phyloP scores from a whole-genome alignment of 2,113 vertebrate genomes.

The Sciurus niger region DNA sequence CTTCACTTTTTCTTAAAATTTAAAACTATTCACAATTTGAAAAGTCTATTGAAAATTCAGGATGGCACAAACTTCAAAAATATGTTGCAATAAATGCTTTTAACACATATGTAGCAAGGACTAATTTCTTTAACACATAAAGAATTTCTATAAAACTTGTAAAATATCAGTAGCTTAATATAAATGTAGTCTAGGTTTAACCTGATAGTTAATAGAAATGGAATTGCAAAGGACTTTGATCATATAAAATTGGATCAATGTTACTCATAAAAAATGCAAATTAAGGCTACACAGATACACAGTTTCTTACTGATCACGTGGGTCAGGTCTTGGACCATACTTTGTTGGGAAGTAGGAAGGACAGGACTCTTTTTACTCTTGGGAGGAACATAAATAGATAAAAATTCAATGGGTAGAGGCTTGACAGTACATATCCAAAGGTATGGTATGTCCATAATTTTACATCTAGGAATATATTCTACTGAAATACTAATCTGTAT shows the following conservation, averaged over 20 bases:
- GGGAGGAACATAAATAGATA: not conserved
- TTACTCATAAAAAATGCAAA: slow-evolving; percentile 23
- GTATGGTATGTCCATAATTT: not conserved
- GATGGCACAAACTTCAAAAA: not conserved
- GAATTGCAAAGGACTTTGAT: not conserved
- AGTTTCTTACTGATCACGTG: not conserved
- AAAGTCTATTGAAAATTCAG: not conserved
- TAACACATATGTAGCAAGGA: not conserved
- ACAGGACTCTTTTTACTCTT: not conserved
- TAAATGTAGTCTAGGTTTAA: not conserved
- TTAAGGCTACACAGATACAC: not conserved
- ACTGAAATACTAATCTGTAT: not conserved
- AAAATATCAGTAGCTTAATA: slow-evolving; percentile 8
- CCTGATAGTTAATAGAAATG: slow-evolving; percentile 34
- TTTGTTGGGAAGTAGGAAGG: not conserved
- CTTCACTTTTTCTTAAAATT: not conserved
- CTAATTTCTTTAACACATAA: slow-evolving; percentile 44
- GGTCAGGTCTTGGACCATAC: not conserved
- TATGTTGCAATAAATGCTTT: not conserved
- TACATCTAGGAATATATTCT: slow-evolving; percentile 19
- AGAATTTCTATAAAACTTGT: slow-evolving; percentile 7
- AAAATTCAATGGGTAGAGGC: not conserved
- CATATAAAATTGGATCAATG: not conserved
- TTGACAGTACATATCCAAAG: not conserved
- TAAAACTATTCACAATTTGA: slow-evolving; percentile 5